Evolutionary conservation across 2,797 vertebrate species (phyloP).

Genomic region (Artibeus lituratus): DNA sequence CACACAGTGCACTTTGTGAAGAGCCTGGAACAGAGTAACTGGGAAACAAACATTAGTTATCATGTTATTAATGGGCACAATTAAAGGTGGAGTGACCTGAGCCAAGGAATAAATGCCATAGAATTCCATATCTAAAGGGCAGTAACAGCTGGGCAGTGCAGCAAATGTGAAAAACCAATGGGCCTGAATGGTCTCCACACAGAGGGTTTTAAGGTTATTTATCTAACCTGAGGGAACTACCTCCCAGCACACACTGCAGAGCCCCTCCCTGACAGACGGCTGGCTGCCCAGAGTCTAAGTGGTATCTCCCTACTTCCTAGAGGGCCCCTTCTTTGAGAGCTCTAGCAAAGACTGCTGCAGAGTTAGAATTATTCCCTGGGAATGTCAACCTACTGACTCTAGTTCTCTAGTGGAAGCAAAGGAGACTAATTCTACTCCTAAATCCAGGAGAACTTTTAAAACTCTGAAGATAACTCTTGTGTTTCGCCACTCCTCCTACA

Average conservation of each 20-base stretch:
- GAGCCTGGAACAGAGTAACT: not conserved
- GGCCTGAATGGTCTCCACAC: not conserved
- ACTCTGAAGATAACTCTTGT: not conserved
- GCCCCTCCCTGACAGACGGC: not conserved
- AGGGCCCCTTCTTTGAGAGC: not conserved
- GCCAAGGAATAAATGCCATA: not conserved
- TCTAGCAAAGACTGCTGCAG: not conserved
- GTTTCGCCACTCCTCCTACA: not conserved
- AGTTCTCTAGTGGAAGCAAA: not conserved
- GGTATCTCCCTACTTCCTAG: not conserved
- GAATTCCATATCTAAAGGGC: not conserved
- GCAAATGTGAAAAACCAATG: not conserved
- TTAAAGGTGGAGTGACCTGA: not conserved
- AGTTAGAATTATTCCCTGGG: not conserved
- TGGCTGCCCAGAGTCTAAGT: not conserved
- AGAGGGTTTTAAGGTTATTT: not conserved
- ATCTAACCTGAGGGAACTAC: not conserved
- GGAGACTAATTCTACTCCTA: not conserved
- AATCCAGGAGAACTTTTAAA: not conserved
- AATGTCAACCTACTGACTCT: not conserved
- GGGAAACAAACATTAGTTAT: not conserved
- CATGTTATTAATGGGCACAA: not conserved
- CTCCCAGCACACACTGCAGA: not conserved
- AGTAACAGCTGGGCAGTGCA: not conserved
- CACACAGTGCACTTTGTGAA: not conserved